phyloP scores from a whole-genome alignment of 2,888 invertebrate species.

The Gasteruption jaculator region DNA sequence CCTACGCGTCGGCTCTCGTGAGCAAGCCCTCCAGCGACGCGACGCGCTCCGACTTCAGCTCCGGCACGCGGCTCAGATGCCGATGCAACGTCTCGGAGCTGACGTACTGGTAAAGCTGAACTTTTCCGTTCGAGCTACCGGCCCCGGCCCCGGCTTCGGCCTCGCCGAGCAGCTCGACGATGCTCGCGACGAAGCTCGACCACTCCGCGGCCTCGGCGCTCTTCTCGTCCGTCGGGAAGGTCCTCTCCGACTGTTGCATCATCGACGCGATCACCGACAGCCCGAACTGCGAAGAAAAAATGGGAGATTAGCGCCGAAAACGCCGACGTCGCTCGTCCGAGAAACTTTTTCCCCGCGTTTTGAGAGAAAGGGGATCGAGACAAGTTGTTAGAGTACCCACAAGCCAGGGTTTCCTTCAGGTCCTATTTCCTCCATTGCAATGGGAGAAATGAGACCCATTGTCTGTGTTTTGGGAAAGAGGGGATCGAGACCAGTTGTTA shows the following conservation, averaged over 20 bases:
- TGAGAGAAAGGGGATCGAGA: too few relatives aligned
- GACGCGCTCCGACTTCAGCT: conserved; percentile 37
- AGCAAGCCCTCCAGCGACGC: conserved; percentile 40
- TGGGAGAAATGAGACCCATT: too few relatives aligned
- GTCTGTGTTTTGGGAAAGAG: too few relatives aligned
- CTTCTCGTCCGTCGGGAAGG: conserved; percentile 43
- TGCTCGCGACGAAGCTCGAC: conserved; percentile 39
- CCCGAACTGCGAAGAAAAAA: conserved; percentile 53
- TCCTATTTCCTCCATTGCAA: too few relatives aligned
- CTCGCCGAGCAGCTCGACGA: conserved; percentile 38
- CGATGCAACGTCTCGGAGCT: conserved; percentile 37
- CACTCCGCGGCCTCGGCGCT: conserved; percentile 34
- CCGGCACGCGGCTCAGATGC: conserved; percentile 40
- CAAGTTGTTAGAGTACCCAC: too few relatives aligned
- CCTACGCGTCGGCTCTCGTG: conserved; percentile 42
- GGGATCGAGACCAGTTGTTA: too few relatives aligned
- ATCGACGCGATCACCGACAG: conserved; percentile 56
- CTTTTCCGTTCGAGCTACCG: conserved; percentile 34
- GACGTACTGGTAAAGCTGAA: conserved; percentile 41
- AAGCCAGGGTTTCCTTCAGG: too few relatives aligned
- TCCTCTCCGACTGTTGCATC: conserved; percentile 54
- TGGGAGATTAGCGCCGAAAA: background rate
- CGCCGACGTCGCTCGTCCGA: too few relatives aligned
- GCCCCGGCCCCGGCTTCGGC: too few relatives aligned
- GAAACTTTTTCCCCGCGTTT: too few relatives aligned